Base-by-base conservation (phyloP, 2,888 invertebrate species). In the Agonopterix alstromeriana region DNA sequence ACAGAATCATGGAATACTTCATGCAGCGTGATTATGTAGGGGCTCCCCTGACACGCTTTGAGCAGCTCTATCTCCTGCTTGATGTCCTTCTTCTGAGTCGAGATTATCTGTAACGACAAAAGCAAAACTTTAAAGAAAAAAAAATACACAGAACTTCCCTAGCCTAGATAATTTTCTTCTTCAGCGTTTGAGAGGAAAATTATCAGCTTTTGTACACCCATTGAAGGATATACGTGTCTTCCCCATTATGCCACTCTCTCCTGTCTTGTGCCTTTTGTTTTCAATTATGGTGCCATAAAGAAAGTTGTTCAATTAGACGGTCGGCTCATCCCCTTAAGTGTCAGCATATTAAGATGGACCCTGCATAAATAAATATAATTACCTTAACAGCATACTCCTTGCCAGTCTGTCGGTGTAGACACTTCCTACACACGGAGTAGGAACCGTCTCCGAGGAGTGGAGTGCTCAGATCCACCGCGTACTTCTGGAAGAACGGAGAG, bases 331-430 rank as follows among this genome's bases (percentile, higher is more conserved):
- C n/a, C n/a, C n/a, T n/a, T n/a, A n/a, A n/a, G n/a, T n/a, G n/a
- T n/a, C n/a, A n/a, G n/a, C n/a, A n/a, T n/a, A n/a, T n/a, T n/a
- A n/a, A n/a, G n/a, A n/a, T n/a, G n/a, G n/a, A n/a, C n/a, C n/a
- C n/a, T n/a, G n/a, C 8, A n/a, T n/a, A 36, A 36, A 36, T 2
- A n/a, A 11, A 41, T 41, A 11, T n/a, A 42, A 94, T 91, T 47
- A 98, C 97, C 89, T 98, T 98, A 10, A 98, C 97, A 2, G 97
- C 97, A 73, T 91, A 97, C 52, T 93, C 93, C 60, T 92, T 92
- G 17, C 93, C 92, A 0, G 94, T 94, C 53, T 91, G 90, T 53
- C 93, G 91, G 65, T 95, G 92, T 5, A 92, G 90, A 70, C 98
- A 98, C 62, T 93, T 85, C 53, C 96, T 91, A 73, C 97, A 97